These are phyloP conservation scores for Leptinotarsa rubiginosa DNA, from an alignment of 2,888 invertebrate species.

Conservation along the genomic window DNA sequence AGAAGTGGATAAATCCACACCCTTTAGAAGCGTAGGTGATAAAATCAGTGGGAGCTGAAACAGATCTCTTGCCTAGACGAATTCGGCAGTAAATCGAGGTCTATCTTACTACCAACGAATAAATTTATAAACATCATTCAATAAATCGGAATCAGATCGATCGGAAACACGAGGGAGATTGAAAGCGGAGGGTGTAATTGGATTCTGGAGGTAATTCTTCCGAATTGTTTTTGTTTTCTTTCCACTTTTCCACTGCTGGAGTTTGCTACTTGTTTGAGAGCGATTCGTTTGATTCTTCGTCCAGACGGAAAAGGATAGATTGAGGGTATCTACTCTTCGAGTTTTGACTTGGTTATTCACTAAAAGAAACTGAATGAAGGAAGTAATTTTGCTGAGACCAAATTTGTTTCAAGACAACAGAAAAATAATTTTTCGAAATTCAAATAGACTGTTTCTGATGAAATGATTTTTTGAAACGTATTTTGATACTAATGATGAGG, in stretches of 20 bases:
- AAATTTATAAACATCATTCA: slow-evolving; percentile 9
- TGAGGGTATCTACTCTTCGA: too few species aligned
- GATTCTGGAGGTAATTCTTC: slow-evolving; percentile 10
- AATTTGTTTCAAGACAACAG: too few species aligned
- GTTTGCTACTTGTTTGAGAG: background rate
- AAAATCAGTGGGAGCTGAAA: background rate
- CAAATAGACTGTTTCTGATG: too few species aligned
- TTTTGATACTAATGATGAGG: too few species aligned
- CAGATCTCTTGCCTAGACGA: too few species aligned
- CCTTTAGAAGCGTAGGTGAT: background rate
- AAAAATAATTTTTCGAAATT: too few species aligned
- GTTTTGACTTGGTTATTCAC: background rate
- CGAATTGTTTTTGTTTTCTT: background rate
- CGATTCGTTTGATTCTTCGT: background rate
- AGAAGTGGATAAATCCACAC: too few species aligned
- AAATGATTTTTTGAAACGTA: too few species aligned
- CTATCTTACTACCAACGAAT: background rate
- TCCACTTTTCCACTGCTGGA: background rate
- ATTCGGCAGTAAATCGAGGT: background rate
- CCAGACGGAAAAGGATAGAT: background rate
- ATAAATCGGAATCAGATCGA: slow-evolving; percentile 1
- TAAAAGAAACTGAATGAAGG: too few species aligned
- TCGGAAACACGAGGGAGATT: background rate
- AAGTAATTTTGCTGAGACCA: too few species aligned
- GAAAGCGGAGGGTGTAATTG: background rate